These are phyloP conservation scores for Epinotia nisella DNA, from an alignment of 2,888 invertebrate species.

Conservation along the genomic window DNA sequence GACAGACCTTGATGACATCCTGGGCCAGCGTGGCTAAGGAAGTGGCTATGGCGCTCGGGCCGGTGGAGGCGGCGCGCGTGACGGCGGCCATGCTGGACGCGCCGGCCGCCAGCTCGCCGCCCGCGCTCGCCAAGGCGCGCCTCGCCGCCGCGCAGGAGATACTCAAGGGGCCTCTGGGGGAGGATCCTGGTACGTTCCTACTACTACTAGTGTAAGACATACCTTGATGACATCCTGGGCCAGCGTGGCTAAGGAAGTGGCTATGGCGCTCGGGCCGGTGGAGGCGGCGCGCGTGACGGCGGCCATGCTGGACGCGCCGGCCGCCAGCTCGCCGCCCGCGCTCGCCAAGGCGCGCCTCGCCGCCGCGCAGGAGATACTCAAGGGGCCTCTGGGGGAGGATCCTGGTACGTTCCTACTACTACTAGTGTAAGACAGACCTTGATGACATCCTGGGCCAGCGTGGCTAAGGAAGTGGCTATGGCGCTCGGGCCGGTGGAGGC, in stretches of 20 bases:
- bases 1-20: conserved; percentile 91
- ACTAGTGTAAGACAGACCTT: too few relatives aligned
- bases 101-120: conserved; percentile 86
- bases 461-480: conserved; percentile 91
- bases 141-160: conserved; percentile 93
- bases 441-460: conserved; percentile 92
- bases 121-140: conserved; percentile 91
- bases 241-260: conserved; percentile 92
- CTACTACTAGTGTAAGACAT: too few relatives aligned
- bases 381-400: conserved; percentile 73
- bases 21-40: conserved; percentile 94
- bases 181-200: conserved; percentile 67
- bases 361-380: conserved; percentile 90
- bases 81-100: conserved; percentile 91
- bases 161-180: conserved; percentile 71
- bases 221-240: conserved; percentile 92
- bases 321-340: conserved; percentile 86
- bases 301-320: conserved; percentile 91
- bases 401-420: conserved; percentile 60
- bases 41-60: conserved; percentile 89
- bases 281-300: conserved; percentile 92
- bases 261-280: conserved; percentile 88
- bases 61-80: conserved; percentile 91
- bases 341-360: conserved; percentile 92
- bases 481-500: conserved; percentile 91